Base-by-base conservation (phyloP, 2,113 vertebrate species). In the Pseudorasbora parva region DNA sequence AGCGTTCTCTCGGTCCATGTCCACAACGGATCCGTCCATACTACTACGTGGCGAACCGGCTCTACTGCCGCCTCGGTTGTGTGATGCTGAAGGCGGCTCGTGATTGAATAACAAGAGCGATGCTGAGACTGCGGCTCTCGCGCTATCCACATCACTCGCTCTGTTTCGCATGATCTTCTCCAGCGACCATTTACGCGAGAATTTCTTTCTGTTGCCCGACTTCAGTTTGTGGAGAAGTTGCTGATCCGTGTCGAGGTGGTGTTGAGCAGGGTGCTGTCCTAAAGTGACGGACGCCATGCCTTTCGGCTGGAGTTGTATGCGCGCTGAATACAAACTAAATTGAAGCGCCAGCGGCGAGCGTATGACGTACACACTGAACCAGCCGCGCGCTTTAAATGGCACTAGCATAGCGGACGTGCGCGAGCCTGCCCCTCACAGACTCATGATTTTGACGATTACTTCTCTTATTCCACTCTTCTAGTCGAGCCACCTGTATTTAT, bases 241-340 rank as follows among this genome's bases (percentile, higher is more conserved):
- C 33, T 93, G 91, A 45, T 95, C 95, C 59, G 91, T 85, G 33
- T 94, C 94, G 85, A 94, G 86, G 5, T 90, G 89, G 54, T 93
- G 93, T 69, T 88, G 92, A 88, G 84, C 90, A 56, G 93, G 93
- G 87, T 92, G 92, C 90, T 92, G 95, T 85, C 90, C 93, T 84
- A 94, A 93, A 71, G 94, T 94, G 62, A 91, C 93, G 8, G 94
- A 94, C 86, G 95, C 96, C 96, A 97, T 96, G 86, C 86, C 82
- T 23, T 78, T 25, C 4, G n/a, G 11, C 14, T 14, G 15, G 89
- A 68, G 78, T 25, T 25, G 80, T 75, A 60, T 84, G 91, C 89
- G 89, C 74, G 19, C 81, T 54, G 90, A 92, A 88, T 92, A 87
- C 92, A 90, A 93, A 93, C 91, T 89, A 83, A 33, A 74, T 86